Percentiles rank a stretch among this genome's conserved stretches.
Conservation (phyloP, 2,888 invertebrate species). For the Diachrysia chrysitis region DNA sequence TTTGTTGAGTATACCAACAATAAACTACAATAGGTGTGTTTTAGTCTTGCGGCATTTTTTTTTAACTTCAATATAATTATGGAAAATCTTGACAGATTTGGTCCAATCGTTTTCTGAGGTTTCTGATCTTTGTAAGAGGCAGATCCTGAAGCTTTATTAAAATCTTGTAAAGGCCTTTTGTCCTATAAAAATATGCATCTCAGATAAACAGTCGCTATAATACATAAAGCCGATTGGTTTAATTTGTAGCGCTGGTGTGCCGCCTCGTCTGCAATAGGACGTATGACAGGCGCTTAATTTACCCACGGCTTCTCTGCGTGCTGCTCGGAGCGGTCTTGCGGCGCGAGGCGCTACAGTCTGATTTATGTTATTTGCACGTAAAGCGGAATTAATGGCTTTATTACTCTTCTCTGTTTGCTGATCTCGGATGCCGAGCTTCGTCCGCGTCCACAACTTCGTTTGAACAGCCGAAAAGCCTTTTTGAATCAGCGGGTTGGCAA, state of each 20-base stretch:
- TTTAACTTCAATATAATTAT: too few species aligned
- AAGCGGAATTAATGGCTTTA: constrained; percentile 89
- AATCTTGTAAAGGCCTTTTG: neutral
- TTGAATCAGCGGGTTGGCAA: constrained; percentile 75
- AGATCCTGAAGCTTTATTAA: neutral
- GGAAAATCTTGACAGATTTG: too few species aligned
- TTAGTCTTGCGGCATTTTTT: too few species aligned
- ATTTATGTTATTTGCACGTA: constrained; percentile 89
- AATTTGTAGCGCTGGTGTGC: constrained; percentile 71
- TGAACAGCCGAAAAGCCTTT: constrained; percentile 75
- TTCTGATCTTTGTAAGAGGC: too few species aligned
- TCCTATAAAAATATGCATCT: neutral
- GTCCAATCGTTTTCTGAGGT: too few species aligned
- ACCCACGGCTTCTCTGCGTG: constrained; percentile 75
- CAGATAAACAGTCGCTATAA: constrained; percentile 19
- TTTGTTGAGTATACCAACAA: too few species aligned
- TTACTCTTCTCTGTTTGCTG: constrained; percentile 87
- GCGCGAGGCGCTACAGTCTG: constrained; percentile 83
- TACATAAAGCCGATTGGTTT: constrained; percentile 66
- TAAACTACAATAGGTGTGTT: too few species aligned
- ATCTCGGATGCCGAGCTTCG: constrained; percentile 77
- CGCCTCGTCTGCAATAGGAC: constrained; percentile 71
- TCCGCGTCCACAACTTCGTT: constrained; percentile 73
- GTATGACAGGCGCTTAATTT: constrained; percentile 84
- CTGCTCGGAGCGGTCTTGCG: constrained; percentile 80